Percentiles rank a stretch among this genome's conserved stretches.
Evolutionary conservation across 2,797 vertebrate species (phyloP).

Genomic region (Pipistrellus kuhlii): DNA sequence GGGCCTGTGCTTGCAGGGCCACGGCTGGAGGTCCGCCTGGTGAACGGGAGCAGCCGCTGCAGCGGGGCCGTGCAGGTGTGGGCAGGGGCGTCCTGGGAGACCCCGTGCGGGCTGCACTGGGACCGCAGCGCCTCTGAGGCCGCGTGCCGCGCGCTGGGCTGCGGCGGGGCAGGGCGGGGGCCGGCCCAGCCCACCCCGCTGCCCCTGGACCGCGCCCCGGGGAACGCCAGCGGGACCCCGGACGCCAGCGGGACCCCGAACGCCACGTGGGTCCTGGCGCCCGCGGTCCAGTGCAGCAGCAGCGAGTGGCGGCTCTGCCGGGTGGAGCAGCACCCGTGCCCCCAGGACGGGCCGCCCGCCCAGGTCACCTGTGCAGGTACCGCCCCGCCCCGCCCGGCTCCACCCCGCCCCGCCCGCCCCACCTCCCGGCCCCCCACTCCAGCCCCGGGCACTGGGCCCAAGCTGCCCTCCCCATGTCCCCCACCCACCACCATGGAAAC

Average conservation of each 20-base stretch:
- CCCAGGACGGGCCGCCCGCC: accelerated
- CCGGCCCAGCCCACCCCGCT: accelerated
- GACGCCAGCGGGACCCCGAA: not conserved
- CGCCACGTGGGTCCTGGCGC: not conserved
- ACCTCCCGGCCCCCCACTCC: not conserved
- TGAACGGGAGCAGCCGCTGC: slow-evolving; percentile 66
- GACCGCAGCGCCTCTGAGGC: accelerated
- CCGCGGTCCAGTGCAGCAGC: not conserved
- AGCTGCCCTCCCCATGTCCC: not conserved
- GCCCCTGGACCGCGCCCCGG: accelerated
- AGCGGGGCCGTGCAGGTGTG: slow-evolving; percentile 67
- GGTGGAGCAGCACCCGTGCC: not conserved
- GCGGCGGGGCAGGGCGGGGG: not conserved
- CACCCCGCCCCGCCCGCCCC: too few relatives aligned
- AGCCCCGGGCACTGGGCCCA: too few relatives aligned
- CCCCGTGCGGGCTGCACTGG: slow-evolving; percentile 40
- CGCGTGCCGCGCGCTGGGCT: slow-evolving; percentile 66
- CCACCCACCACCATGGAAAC: too few relatives aligned
- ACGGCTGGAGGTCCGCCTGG: slow-evolving; percentile 56
- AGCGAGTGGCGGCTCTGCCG: slow-evolving; percentile 8
- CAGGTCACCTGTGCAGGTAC: slow-evolving; percentile 77
- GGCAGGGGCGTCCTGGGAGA: not conserved
- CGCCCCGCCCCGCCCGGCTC: too few relatives aligned
- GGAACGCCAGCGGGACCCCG: not conserved
- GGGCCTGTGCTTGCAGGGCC: not conserved